These are phyloP conservation scores for Sepiola atlantica DNA, from an alignment of 2,888 invertebrate species.

Conservation along the genomic window DNA sequence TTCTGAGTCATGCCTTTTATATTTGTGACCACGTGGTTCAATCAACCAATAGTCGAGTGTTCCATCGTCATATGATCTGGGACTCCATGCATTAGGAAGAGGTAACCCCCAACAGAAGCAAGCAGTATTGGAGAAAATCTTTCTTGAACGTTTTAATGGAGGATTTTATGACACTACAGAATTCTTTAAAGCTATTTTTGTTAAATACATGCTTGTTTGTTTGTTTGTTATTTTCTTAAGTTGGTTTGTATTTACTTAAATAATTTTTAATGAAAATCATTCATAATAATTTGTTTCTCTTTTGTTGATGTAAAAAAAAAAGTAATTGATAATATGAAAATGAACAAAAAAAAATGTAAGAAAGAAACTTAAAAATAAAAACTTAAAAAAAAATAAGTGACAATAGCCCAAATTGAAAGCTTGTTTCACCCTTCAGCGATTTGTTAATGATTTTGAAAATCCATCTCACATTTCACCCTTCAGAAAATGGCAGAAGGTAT, in stretches of 20 bases:
- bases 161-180: not conserved
- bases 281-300: not conserved
- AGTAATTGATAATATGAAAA: not conserved
- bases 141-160: not conserved
- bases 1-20: no score
- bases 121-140: not conserved
- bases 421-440: not conserved
- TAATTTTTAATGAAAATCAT: no score
- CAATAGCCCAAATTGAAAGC: not conserved
- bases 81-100: no score
- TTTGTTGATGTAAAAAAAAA: no score
- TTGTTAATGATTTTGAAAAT: not conserved
- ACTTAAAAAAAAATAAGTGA: not conserved
- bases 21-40: no score
- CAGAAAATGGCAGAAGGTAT: not conserved
- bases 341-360: not conserved
- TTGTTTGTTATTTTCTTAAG: no score
- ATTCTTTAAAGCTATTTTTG: not conserved
- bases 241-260: not conserved
- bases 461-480: not conserved
- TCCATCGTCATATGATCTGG: no score
- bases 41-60: no score
- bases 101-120: not conserved
- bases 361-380: not conserved
- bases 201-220: not conserved